phyloP scores from a whole-genome alignment of 1,140 invertebrate species.

The Drosophila serrata region DNA sequence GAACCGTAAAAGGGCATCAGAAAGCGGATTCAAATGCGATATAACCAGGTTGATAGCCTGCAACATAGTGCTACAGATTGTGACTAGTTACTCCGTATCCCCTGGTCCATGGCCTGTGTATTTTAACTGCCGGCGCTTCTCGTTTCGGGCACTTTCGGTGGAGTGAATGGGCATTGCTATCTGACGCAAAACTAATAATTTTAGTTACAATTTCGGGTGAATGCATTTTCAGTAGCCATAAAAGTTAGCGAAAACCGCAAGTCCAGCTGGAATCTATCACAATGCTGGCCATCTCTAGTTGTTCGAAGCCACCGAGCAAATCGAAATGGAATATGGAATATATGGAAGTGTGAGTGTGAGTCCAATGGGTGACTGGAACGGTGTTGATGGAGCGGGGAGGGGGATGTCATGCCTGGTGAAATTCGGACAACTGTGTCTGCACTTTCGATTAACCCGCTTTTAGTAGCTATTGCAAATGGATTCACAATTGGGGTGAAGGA shows the following conservation, averaged over 20 bases:
- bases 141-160: slow-evolving; percentile 79
- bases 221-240: slow-evolving; percentile 73
- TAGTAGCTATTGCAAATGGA: slow-evolving; percentile 75
- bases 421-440: slow-evolving; percentile 45
- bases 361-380: not conserved
- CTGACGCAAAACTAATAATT: slow-evolving; percentile 84
- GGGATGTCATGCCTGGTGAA: slow-evolving; percentile 14
- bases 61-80: not conserved
- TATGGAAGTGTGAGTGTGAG: not conserved
- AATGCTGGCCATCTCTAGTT: slow-evolving; percentile 45
- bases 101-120: slow-evolving; percentile 24
- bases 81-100: not conserved
- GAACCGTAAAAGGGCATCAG: no score
- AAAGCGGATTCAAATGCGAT: no score
- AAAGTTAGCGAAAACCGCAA: slow-evolving; percentile 72
- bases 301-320: slow-evolving; percentile 14
- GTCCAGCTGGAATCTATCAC: slow-evolving; percentile 33
- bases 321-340: not conserved
- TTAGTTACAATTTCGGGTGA: slow-evolving; percentile 78
- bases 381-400: not conserved
- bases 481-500: slow-evolving; percentile 71
- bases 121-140: slow-evolving; percentile 35
- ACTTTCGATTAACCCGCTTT: slow-evolving; percentile 77
- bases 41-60: no score
- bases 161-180: slow-evolving; percentile 85